These are phyloP conservation scores for Lepidurus arcticus DNA, from an alignment of 1,140 invertebrate genomes.

Conservation along the genomic window DNA sequence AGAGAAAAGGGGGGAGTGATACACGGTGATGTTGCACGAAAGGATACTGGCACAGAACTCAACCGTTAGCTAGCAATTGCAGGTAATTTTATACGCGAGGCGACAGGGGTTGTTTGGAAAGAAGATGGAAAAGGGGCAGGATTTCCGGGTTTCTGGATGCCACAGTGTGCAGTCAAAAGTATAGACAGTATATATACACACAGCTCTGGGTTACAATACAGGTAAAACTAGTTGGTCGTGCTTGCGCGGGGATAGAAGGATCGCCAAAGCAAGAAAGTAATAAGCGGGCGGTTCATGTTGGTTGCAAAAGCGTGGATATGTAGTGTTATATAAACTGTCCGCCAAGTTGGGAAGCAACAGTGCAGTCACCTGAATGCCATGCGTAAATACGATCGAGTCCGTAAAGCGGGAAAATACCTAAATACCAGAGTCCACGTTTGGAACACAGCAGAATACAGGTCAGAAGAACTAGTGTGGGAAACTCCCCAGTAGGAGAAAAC, in stretches of 20 bases:
- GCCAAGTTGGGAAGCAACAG: background rate
- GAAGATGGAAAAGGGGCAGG: constrained; percentile 3
- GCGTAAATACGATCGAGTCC: no score
- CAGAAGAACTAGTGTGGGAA: no score
- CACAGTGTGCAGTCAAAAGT: constrained; percentile 18
- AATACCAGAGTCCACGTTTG: no score
- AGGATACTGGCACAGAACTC: background rate
- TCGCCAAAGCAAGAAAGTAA: background rate
- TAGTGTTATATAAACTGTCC: constrained; percentile 5
- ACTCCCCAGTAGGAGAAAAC: no score
- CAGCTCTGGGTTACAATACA: background rate
- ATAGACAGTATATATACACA: background rate
- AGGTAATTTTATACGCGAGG: constrained; percentile 11
- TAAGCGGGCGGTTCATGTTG: constrained; percentile 12
- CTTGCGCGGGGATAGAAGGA: background rate
- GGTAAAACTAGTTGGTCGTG: constrained; percentile 14
- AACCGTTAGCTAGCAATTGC: background rate
- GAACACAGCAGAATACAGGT: no score
- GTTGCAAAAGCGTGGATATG: background rate
- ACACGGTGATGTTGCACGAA: background rate
- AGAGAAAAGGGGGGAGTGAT: background rate
- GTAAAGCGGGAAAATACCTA: no score
- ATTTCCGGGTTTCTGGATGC: constrained; percentile 15
- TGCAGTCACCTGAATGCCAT: background rate
- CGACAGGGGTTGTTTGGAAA: background rate